phyloP scores from a whole-genome alignment of 1,140 invertebrate species.

The Pseudoatta argentina region DNA sequence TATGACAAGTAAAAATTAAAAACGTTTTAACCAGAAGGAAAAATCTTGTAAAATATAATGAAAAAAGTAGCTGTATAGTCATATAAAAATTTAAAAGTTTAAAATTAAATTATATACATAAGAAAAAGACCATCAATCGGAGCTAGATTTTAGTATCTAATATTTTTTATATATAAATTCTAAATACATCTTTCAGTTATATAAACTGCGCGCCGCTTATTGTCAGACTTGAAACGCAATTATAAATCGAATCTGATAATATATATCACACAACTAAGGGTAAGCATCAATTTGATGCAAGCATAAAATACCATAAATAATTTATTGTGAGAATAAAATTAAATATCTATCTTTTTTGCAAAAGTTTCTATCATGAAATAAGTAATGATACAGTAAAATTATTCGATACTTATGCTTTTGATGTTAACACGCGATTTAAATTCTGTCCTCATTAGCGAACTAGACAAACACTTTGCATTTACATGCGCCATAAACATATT shows the following conservation, averaged over 20 bases:
- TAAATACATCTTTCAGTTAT: no score
- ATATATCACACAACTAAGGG: no score
- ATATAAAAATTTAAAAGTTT: no score
- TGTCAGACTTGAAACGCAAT: no score
- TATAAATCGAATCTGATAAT: no score
- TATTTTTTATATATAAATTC: no score
- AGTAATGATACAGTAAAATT: slow-evolving; percentile 9
- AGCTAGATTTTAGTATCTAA: no score
- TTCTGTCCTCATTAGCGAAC: slow-evolving; percentile 37
- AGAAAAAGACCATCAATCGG: no score
- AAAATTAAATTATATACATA: no score
- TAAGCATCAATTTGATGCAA: no score
- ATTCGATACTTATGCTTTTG: slow-evolving; percentile 17
- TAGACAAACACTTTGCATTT: slow-evolving; percentile 32
- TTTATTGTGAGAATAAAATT: neutral
- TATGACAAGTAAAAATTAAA: neutral
- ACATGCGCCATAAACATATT: slow-evolving; percentile 50
- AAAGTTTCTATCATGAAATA: neutral
- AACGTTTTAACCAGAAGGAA: neutral
- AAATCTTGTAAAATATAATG: neutral
- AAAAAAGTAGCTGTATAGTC: neutral
- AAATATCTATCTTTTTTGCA: neutral
- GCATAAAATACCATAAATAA: no score
- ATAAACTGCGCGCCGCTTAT: no score
- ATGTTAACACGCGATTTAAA: slow-evolving; percentile 40